phyloP scores from a whole-genome alignment of 2,113 vertebrate genomes.

The Podarcis raffonei region DNA sequence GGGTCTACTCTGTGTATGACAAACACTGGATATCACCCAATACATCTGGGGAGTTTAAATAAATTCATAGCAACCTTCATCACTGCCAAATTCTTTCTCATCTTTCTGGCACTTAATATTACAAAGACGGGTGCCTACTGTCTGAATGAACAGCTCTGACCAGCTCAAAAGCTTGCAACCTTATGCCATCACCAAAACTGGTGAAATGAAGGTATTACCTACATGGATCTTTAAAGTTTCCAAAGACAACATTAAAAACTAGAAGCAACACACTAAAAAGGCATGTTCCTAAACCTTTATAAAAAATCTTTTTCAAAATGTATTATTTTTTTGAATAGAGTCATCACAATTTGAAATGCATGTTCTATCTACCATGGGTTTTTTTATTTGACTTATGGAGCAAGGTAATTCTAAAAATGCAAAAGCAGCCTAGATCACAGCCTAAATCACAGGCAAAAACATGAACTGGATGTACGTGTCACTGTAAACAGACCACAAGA shows the following conservation, averaged over 20 bases:
- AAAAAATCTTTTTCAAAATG: background rate
- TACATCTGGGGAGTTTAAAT: too few relatives aligned
- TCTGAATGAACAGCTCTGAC: background rate
- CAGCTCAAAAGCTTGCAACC: background rate
- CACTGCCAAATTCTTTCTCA: background rate
- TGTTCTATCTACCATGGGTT: background rate
- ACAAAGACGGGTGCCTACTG: background rate
- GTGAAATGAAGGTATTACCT: background rate
- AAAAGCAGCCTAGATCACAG: background rate
- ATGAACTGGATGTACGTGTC: background rate
- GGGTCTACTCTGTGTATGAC: too few relatives aligned
- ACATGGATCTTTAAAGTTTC: background rate
- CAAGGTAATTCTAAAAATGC: background rate
- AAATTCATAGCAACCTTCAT: background rate
- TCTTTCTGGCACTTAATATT: background rate
- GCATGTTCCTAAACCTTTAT: background rate
- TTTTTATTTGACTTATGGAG: background rate
- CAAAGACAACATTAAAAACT: background rate
- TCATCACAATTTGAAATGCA: background rate
- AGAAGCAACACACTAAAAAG: background rate
- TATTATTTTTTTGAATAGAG: background rate
- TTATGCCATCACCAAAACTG: background rate
- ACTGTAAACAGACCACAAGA: background rate
- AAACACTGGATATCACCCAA: too few relatives aligned
- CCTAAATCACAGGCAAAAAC: background rate